These are phyloP conservation scores for Epinephelus malabaricus DNA, from an alignment of 2,797 vertebrate species.

Conservation along the genomic window DNA sequence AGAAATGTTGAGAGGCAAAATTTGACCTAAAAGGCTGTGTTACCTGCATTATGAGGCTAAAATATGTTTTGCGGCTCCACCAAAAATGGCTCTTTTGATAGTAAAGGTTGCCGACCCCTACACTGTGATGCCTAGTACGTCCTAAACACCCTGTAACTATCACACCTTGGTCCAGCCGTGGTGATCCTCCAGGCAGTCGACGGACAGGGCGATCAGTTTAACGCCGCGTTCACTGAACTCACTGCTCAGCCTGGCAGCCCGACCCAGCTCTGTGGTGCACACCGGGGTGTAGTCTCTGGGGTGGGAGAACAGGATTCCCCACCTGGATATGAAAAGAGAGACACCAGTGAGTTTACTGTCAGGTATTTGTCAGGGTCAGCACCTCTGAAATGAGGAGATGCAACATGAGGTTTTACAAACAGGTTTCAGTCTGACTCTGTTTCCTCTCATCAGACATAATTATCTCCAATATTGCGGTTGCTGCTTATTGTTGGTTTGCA, in stretches of 20 bases:
- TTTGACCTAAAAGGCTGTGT: no score
- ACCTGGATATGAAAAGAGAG: conserved; percentile 79
- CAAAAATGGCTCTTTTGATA: no score
- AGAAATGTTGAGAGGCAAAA: no score
- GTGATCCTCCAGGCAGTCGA: conserved; percentile 91
- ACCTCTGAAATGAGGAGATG: not conserved
- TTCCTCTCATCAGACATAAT: not conserved
- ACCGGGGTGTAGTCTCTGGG: conserved; percentile 95
- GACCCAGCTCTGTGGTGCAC: conserved; percentile 95
- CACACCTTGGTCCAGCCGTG: conserved; percentile 92
- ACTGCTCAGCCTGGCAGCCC: conserved; percentile 84
- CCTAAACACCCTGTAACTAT: no score
- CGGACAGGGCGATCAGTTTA: conserved; percentile 93
- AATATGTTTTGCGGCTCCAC: no score
- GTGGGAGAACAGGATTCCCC: conserved; percentile 96
- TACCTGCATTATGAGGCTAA: no score
- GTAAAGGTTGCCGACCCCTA: no score
- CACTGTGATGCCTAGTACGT: no score
- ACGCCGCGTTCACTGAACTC: conserved; percentile 91
- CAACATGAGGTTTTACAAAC: not conserved
- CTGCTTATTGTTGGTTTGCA: not conserved
- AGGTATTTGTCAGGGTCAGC: not conserved
- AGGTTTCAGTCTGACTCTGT: not conserved
- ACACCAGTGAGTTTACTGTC: not conserved
- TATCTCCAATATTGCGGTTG: not conserved